Base-by-base conservation (phyloP, 1,140 invertebrate species). In the Acyrthosiphon pisum region DNA sequence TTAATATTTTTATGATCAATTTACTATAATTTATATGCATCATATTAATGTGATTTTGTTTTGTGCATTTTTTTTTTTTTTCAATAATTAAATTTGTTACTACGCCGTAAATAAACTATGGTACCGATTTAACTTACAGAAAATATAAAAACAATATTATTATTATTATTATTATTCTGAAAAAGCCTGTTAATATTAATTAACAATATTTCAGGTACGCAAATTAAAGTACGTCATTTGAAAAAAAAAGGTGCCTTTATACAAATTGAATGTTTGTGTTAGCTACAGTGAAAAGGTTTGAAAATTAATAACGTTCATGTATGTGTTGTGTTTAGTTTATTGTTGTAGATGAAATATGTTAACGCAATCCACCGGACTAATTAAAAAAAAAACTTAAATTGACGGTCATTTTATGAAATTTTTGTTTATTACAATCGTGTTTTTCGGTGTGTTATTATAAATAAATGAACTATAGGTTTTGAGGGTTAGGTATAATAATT, bases 91-190 rank as follows among this genome's bases (percentile, higher is more conserved):
- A n/a, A 18, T 76, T 76, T 76, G n/a, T n/a, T 76, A 76, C 14
- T n/a, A 76, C 60, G 30, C 14, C 14, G 18, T 76, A n/a, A n/a
- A 76, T 76, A 76, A n/a, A 76, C 18, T 76, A 76, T 76, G 60
- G 4, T 6, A 76, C 60, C 60, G 14, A 76, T 76, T 76, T 76
- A 20, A 76, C 11, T 76, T 76, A n/a, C 50, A 18, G 3, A n/a
- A n/a, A 76, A 76, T 76, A 76, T 76, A 76, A 76, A 76, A 76
- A 76, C 60, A 76, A n/a, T 76, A 76, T 76, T 76, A 76, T 76
- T 76, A 18, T 76, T 76, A 53, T 53, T 68, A n/a, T n/a, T 68
- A n/a, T n/a, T 68, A 18, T 68, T 68, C 18, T n/a, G 60, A 11
- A n/a, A n/a, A n/a, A n/a, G 14, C 60, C 60, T 76, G 60, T 76